Evolutionary conservation across 2,113 vertebrate species (phyloP), one percentile per base, ranked within the genome.

Genomic region (Melanerpes formicivorus): DNA sequence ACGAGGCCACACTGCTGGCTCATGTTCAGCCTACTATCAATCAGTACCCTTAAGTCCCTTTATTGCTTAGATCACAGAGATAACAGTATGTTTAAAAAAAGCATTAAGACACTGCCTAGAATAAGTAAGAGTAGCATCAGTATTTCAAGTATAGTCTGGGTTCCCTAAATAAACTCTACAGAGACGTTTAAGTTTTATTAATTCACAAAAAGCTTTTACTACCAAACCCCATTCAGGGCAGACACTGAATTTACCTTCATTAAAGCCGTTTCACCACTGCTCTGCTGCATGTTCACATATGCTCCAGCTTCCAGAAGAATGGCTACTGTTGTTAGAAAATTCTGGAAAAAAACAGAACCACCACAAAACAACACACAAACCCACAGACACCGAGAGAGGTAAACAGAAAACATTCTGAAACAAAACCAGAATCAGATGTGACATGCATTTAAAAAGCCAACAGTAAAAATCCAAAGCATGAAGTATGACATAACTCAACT

Each of bases 231-330:
- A 3, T 56, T 56, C 48, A 83, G 37, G 56, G 74, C 18, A 93
- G 87, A 82, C 6, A 69, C 0, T 37, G 26, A 23, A 42, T 32
- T 96, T 95, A 99, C 99, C 98, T 99, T 99, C 99, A 99, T 99
- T 56, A 99, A 97, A 2, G 99, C 99, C 0, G 99, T 99, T 96
- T 99, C 99, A 12, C 99, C 99, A 29, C 93, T 98, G 46, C 95
- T 97, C 29, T 99, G 99, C 95, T 99, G 99, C 34, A 98, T 96
- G 74, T 99, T 99, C 55, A 99, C 97, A 75, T 97, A 98, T 3
- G 99, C 98, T 18, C 99, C 99, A 4, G 99, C 99, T 96, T 99
- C 99, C 97, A 99, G 93, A 66, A 99, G 98, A 94, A 99, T 98
- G 19, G 98, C 99, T 65, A 99, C 99, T 8, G 99, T 99, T 1